Conservation (phyloP, 2,888 invertebrate genomes). For the Norana najaformis region DNA sequence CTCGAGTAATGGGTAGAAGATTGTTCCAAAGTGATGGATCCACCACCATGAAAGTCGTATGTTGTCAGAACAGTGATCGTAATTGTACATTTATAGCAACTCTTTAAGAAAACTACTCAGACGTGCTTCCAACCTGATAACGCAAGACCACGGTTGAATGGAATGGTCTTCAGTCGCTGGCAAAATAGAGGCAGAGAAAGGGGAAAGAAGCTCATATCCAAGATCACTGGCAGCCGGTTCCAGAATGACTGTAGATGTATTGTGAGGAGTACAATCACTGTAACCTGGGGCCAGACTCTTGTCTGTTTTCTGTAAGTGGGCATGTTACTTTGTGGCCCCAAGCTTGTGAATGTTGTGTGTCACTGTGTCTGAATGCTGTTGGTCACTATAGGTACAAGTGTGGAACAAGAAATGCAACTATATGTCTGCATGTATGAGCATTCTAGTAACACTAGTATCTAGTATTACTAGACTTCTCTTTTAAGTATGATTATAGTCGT, state of each 20-base stretch:
- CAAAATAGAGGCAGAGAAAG: no score
- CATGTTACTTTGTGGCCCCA: neutral
- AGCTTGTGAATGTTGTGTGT: neutral
- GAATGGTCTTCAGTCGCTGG: no score
- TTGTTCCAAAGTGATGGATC: slow-evolving; percentile 1
- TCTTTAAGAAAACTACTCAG: no score
- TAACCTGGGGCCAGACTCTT: neutral
- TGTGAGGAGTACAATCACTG: neutral
- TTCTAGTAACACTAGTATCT: neutral
- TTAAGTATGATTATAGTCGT: neutral
- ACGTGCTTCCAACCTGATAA: no score
- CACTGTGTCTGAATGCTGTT: neutral
- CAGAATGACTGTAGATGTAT: neutral
- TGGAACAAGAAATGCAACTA: neutral
- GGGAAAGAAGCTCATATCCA: no score
- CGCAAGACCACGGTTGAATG: no score
- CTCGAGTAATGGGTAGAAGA: no score
- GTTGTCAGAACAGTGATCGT: no score
- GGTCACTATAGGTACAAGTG: neutral
- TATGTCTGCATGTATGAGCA: neutral
- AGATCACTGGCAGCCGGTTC: no score
- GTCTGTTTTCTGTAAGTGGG: slow-evolving; percentile 5
- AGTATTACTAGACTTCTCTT: neutral
- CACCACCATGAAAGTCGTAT: neutral
- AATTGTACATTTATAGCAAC: no score